phyloP scores from a whole-genome alignment of 35 echinoderm and acorn worm species.

The Holothuria glaberrima region DNA sequence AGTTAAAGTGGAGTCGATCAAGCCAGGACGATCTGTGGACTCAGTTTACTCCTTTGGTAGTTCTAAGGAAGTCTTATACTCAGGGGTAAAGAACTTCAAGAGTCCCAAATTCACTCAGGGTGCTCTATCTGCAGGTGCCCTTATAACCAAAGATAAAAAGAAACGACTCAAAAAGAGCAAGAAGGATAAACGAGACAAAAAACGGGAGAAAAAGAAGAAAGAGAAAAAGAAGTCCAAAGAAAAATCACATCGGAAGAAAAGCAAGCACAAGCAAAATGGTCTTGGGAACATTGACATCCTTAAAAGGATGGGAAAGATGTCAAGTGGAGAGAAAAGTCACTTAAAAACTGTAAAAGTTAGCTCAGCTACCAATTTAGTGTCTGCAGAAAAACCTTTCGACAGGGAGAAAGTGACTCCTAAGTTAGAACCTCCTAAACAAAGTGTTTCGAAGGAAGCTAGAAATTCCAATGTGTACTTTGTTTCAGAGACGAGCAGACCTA shows the following conservation, averaged over 20 bases:
- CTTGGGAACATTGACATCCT: constrained; percentile 5
- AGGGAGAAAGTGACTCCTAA: constrained; percentile 18
- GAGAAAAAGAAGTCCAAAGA: constrained; percentile 73
- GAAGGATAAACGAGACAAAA: constrained; percentile 58
- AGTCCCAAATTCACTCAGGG: too few relatives aligned
- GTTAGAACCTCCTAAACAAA: constrained; percentile 6
- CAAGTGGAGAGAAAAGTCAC: constrained; percentile 10
- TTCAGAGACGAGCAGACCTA: constrained; percentile 28
- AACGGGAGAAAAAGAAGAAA: constrained; percentile 63
- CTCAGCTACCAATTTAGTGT: not conserved
- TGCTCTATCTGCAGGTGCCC: not conserved
- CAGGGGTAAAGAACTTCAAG: not conserved
- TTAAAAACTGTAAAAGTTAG: not conserved
- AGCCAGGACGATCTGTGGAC: not conserved
- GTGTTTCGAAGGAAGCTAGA: constrained; percentile 21
- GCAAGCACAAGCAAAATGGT: constrained; percentile 66
- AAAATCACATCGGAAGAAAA: constrained; percentile 64
- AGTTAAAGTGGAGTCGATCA: too few relatives aligned
- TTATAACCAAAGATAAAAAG: constrained; percentile 68
- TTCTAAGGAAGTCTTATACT: too few relatives aligned
- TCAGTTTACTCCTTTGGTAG: constrained; percentile 7
- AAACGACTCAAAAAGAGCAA: constrained; percentile 67
- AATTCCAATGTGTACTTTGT: constrained; percentile 50
- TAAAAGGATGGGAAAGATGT: not conserved
- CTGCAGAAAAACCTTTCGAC: constrained; percentile 2